phyloP scores from a whole-genome alignment of 2,888 invertebrate genomes.

The Diarsia rubi region DNA sequence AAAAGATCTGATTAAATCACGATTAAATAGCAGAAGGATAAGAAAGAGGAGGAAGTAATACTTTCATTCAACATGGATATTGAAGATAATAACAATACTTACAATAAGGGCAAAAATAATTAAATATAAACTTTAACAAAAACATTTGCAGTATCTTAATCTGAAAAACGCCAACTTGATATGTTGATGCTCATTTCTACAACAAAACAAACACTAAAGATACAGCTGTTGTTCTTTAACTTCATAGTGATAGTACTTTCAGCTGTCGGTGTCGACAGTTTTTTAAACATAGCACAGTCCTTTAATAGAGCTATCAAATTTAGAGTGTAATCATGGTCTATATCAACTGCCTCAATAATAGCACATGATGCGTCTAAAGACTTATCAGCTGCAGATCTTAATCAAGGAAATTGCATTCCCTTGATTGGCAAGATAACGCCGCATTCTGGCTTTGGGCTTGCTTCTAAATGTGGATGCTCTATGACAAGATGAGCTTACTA shows the following conservation, averaged over 20 bases:
- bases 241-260: neutral
- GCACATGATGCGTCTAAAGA: constrained; percentile 7
- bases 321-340: constrained; percentile 33
- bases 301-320: constrained; percentile 36
- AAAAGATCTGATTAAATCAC: neutral
- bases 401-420: constrained; percentile 49
- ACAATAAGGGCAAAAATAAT: neutral
- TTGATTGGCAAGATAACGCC: constrained; percentile 67
- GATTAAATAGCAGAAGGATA: neutral
- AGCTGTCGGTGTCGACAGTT: neutral
- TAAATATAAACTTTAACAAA: neutral
- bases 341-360: constrained; percentile 41
- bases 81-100: neutral
- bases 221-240: neutral
- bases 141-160: neutral
- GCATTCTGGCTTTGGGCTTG: constrained; percentile 56
- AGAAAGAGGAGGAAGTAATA: neutral
- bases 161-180: neutral
- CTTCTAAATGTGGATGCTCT: constrained; percentile 50
- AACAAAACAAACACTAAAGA: neutral
- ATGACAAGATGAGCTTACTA: constrained; percentile 32
- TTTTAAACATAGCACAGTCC: constrained; percentile 44
- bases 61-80: neutral
- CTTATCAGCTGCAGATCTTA: constrained; percentile 53
- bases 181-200: neutral